These are phyloP conservation scores for Diploscapter pachys DNA, from an alignment of 1,140 invertebrate genomes.

Conservation along the genomic window DNA sequence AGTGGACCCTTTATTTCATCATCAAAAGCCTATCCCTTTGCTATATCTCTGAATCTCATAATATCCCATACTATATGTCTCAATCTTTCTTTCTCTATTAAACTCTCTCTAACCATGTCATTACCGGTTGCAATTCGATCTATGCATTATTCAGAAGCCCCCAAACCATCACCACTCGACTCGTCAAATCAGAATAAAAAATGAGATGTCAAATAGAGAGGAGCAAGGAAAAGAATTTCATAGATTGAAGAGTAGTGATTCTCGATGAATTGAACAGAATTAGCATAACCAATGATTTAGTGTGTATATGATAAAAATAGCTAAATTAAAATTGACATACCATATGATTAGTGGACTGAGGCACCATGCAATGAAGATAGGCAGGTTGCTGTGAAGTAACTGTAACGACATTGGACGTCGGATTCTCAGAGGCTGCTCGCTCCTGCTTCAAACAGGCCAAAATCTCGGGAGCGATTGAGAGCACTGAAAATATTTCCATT, in stretches of 20 bases:
- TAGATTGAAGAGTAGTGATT: background rate
- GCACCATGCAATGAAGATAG: slow-evolving; percentile 35
- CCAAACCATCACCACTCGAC: too few species aligned
- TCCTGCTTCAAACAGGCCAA: slow-evolving; percentile 26
- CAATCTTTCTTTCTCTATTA: background rate
- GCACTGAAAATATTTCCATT: slow-evolving; percentile 8
- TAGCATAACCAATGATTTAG: too few species aligned
- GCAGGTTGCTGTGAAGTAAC: slow-evolving; percentile 31
- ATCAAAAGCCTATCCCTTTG: too few species aligned
- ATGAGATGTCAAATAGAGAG: background rate
- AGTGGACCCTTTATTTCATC: too few species aligned
- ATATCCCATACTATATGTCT: background rate
- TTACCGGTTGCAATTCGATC: too few species aligned
- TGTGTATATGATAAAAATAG: too few species aligned
- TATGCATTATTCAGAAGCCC: too few species aligned
- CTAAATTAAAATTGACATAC: slow-evolving; percentile 19
- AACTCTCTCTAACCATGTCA: too few species aligned
- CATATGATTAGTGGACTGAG: slow-evolving; percentile 20
- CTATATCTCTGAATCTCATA: background rate
- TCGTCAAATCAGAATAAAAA: background rate
- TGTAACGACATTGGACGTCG: slow-evolving; percentile 20
- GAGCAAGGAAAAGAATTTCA: background rate
- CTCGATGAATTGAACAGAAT: background rate
- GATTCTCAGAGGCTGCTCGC: slow-evolving; percentile 18
- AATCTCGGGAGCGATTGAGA: slow-evolving; percentile 20